Percentiles rank a stretch among this genome's conserved stretches.
These are phyloP conservation scores for Heliconius ethilla DNA, from an alignment of 2,888 invertebrate genomes.

Conservation along the genomic window DNA sequence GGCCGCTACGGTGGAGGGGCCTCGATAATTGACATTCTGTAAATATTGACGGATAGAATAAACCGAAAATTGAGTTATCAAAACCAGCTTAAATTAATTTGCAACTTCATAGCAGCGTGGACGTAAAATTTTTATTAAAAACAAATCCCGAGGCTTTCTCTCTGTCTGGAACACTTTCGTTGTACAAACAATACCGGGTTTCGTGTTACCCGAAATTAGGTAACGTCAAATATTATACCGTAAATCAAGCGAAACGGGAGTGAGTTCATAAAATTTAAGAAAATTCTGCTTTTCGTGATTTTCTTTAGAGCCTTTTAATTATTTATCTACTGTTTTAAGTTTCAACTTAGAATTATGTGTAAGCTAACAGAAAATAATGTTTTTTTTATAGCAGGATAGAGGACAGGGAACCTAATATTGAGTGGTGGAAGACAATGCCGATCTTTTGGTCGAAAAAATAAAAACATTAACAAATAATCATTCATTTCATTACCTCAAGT, in stretches of 20 bases:
- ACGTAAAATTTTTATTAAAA: conserved; percentile 73
- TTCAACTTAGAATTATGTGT: neutral
- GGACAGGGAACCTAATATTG: too few relatives aligned
- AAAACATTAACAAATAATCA: too few relatives aligned
- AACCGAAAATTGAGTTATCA: conserved; percentile 79
- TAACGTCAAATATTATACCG: conserved; percentile 33
- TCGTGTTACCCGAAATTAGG: conserved; percentile 40
- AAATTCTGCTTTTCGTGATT: neutral
- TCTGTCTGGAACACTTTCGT: conserved; percentile 47
- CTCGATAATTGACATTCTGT: conserved; percentile 79
- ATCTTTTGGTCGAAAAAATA: too few relatives aligned
- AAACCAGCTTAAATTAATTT: conserved; percentile 79
- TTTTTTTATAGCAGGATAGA: neutral
- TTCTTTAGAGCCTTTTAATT: neutral
- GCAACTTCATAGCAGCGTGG: conserved; percentile 76
- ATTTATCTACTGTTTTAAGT: conserved; percentile 1
- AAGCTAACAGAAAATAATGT: neutral
- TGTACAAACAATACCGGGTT: conserved; percentile 51
- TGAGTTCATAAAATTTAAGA: conserved; percentile 32
- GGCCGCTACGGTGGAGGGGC: conserved; percentile 50
- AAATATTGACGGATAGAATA: conserved; percentile 80
- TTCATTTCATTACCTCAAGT: too few relatives aligned
- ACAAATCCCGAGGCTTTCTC: conserved; percentile 62
- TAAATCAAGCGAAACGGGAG: conserved; percentile 35
- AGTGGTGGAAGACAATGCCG: too few relatives aligned